Conservation (phyloP, 2,888 invertebrate genomes). For the Microdon myrmicae region DNA sequence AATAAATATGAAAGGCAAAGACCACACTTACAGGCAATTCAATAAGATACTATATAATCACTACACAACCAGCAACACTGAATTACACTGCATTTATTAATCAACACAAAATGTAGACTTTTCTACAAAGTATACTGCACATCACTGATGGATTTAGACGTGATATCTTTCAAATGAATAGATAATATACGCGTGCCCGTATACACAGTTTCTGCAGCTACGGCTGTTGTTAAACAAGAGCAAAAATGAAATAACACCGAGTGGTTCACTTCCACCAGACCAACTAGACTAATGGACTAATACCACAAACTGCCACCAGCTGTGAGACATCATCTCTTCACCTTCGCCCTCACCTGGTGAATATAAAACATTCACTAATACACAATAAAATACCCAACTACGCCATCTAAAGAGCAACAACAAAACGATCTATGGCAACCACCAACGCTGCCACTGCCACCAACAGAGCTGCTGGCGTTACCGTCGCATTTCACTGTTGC, state of each 20-base stretch:
- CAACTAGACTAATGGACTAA: conserved; percentile 50
- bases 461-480: too few species aligned
- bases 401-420: too few species aligned
- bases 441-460: conserved; percentile 25
- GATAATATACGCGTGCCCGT: conserved; percentile 28
- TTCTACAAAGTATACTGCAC: too few species aligned
- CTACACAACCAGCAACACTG: not conserved
- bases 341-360: conserved; percentile 47
- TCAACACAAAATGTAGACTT: too few species aligned
- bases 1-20: conserved; percentile 28
- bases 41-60: too few species aligned
- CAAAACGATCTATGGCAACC: too few species aligned
- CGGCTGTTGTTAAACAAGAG: conserved; percentile 45
- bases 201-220: too few species aligned
- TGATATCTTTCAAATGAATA: too few species aligned
- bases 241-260: conserved; percentile 50
- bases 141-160: too few species aligned
- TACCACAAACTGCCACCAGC: conserved; percentile 46
- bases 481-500: conserved; percentile 22
- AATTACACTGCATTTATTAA: conserved; percentile 27
- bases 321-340: conserved; percentile 45
- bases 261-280: conserved; percentile 49
- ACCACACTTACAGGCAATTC: conserved; percentile 39
- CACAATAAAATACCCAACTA: conserved; percentile 20
- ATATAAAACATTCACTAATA: conserved; percentile 39